These are phyloP conservation scores for Agrenia bidenticulata DNA, from an alignment of 2,888 invertebrate genomes.

Conservation along the genomic window DNA sequence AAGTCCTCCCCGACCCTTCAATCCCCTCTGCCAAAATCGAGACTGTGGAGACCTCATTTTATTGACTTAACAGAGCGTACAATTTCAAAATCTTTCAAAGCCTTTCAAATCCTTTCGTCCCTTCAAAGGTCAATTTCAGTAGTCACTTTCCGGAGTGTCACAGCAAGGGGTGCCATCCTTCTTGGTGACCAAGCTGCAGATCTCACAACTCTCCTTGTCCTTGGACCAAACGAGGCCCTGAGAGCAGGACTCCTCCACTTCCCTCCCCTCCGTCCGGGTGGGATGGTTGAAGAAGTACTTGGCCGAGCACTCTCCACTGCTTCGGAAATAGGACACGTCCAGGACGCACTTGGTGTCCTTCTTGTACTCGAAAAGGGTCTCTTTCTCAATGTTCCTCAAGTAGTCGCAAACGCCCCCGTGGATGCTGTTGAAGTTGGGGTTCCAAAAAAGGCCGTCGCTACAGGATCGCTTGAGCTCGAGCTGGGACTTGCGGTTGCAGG, in stretches of 20 bases:
- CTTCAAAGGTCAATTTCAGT: too few species aligned
- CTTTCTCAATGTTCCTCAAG: constrained; percentile 10
- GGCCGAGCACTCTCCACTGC: background rate
- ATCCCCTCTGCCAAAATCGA: too few species aligned
- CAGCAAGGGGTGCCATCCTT: background rate
- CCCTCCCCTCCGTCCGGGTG: background rate
- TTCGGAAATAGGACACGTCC: background rate
- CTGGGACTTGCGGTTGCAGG: constrained; percentile 1
- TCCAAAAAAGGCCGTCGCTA: constrained; percentile 9
- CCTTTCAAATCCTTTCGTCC: too few species aligned
- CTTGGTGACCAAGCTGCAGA: constrained; percentile 1
- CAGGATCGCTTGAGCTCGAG: background rate
- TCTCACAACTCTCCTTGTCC: background rate
- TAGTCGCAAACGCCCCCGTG: constrained; percentile 9
- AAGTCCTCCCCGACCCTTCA: too few species aligned
- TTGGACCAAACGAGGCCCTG: constrained; percentile 4
- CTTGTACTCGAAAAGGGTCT: constrained; percentile 6
- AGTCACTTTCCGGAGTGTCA: background rate
- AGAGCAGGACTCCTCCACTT: background rate
- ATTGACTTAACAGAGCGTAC: too few species aligned
- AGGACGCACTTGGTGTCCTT: background rate
- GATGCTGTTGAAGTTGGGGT: background rate
- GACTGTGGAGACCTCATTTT: too few species aligned
- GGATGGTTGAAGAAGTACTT: constrained; percentile 6
- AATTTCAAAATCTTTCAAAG: too few species aligned